These are phyloP conservation scores for Plusia festucae DNA, from an alignment of 2,888 invertebrate genomes.

Conservation along the genomic window DNA sequence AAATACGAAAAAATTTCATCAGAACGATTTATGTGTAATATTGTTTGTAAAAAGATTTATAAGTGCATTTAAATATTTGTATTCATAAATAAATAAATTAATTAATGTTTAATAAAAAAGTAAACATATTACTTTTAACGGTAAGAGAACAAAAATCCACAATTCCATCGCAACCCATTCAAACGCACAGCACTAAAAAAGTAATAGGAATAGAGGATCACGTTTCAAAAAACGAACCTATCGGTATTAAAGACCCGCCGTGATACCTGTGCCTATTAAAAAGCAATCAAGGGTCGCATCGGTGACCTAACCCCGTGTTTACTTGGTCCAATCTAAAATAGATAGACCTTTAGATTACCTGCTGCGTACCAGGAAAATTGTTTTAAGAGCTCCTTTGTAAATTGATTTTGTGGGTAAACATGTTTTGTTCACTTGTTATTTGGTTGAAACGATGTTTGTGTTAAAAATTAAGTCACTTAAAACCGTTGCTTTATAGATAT, in stretches of 20 bases:
- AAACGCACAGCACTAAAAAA: slow-evolving; percentile 19
- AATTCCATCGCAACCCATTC: not conserved
- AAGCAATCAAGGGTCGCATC: slow-evolving; percentile 65
- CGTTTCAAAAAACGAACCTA: slow-evolving; percentile 53
- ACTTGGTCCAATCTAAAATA: slow-evolving; percentile 40
- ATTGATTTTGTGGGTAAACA: slow-evolving; percentile 26
- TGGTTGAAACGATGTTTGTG: not conserved
- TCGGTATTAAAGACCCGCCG: slow-evolving; percentile 34
- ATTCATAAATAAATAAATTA: too few relatives aligned
- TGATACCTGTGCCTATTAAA: slow-evolving; percentile 65
- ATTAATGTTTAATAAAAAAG: not conserved
- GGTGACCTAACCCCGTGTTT: slow-evolving; percentile 45
- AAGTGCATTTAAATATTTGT: too few relatives aligned
- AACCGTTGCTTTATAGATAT: not conserved
- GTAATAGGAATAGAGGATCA: slow-evolving; percentile 32
- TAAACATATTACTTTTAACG: too few relatives aligned
- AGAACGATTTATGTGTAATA: too few relatives aligned
- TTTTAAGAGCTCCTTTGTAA: slow-evolving; percentile 22
- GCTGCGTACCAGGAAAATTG: slow-evolving; percentile 36
- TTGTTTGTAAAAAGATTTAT: too few relatives aligned
- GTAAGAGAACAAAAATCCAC: too few relatives aligned
- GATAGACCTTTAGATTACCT: slow-evolving; percentile 47
- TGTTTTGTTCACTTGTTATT: slow-evolving; percentile 18
- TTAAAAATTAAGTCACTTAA: not conserved
- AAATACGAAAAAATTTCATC: too few relatives aligned